Evolutionary conservation across 1,140 invertebrate species (phyloP), one percentile per base, ranked within the genome.

Genomic region (Drosophila punjabiensis): DNA sequence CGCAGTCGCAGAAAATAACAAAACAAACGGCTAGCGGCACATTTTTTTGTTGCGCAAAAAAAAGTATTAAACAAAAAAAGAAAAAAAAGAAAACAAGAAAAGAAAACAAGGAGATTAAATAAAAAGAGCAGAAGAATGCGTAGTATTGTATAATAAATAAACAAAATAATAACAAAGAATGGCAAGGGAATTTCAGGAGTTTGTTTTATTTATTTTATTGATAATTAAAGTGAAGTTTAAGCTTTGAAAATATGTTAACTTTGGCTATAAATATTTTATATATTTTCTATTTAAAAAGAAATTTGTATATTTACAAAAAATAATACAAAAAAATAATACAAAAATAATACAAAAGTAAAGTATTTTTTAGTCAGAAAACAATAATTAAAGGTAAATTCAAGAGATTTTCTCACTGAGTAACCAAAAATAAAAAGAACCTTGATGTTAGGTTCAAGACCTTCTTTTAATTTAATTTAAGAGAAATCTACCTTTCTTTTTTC

Each of bases 11-110:
- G 52, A 69, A 69, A 61, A 68, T 58, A 81, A 60, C 56, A 74
- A 79, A 79, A 66, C 50, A 79, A 76, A 87, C 70, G 61, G 50
- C 84, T 82, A 66, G 73, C 74, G 70, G 75, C 65, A 80, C 39
- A 62, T 81, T 85, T 67, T 81, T 81, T 90, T 69, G 85, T 76
- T 79, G 85, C 75, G 81, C 85, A 83, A 70, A 90, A 82, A 82
- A 75, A 50, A 28, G 24, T 50, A 50, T 28, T 50, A 50, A 9
- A 80, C 67, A 85, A 82, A 83, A 71, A 64, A 50, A n/a, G n/a
- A n/a, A n/a, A n/a, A n/a, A n/a, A n/a, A n/a, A n/a, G n/a, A n/a
- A n/a, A n/a, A n/a, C 32, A 24, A 41, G 18, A 20, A 39, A 47
- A 33, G 18, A 45, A 64, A 35, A 63, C 32, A 32, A 52, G 43